Conservation (phyloP, 2,888 invertebrate species). For the Adelognathus sp. region DNA sequence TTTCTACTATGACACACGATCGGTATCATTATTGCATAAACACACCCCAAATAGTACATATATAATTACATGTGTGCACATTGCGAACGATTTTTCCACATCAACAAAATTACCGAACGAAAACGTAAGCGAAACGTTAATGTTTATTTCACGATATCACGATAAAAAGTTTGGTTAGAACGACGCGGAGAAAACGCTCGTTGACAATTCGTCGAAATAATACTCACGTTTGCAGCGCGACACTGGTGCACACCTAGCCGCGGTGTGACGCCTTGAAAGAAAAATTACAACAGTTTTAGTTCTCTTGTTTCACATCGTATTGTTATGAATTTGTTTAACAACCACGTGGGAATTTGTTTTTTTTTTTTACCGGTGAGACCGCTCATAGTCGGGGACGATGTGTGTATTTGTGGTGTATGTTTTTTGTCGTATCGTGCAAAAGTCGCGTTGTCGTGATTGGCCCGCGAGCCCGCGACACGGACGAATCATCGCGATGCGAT, state of each 20-base stretch:
- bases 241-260: constrained; percentile 23
- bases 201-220: not conserved
- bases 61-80: too few species aligned
- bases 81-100: too few species aligned
- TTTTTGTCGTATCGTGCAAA: too few species aligned
- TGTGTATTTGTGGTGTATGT: not conserved
- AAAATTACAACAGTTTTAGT: constrained; percentile 35
- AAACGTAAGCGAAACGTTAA: not conserved
- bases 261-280: constrained; percentile 36
- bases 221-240: constrained; percentile 41
- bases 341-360: constrained; percentile 41
- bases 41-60: too few species aligned
- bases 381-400: constrained; percentile 36
- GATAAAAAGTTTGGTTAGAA: constrained; percentile 41
- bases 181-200: constrained; percentile 43
- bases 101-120: too few species aligned
- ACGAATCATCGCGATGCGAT: not conserved
- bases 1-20: too few species aligned
- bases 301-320: constrained; percentile 27
- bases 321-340: constrained; percentile 19
- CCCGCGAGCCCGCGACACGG: too few species aligned
- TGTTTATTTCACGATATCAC: constrained; percentile 1
- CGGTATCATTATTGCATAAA: too few species aligned
- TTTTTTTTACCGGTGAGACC: constrained; percentile 53
- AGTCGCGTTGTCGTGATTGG: too few species aligned